Conservation (phyloP, 2,113 vertebrate species). For the Hemiprocne comata region DNA sequence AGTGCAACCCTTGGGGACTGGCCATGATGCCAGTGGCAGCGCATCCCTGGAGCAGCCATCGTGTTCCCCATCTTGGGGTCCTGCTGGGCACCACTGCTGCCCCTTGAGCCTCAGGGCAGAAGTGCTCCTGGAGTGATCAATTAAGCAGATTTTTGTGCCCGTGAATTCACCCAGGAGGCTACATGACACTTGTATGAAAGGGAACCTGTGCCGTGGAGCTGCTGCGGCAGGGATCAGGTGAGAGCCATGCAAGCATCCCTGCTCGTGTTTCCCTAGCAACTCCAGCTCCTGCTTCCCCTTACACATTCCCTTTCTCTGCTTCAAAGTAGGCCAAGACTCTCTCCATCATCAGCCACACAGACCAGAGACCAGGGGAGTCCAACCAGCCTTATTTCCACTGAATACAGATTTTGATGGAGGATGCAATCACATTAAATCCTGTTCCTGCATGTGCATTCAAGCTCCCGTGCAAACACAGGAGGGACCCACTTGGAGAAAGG, state of each 20-base stretch:
- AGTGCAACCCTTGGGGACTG: neutral
- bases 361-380: neutral
- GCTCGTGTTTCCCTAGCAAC: conserved; percentile 64
- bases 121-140: neutral
- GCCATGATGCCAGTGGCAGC: rapidly evolving
- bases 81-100: neutral
- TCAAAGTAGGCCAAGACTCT: conserved; percentile 22
- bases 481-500: neutral
- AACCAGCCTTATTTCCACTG: neutral
- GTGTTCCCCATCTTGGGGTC: neutral
- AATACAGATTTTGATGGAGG: neutral
- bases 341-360: neutral
- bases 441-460: neutral
- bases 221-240: conserved; percentile 34
- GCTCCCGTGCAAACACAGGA: neutral
- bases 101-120: neutral
- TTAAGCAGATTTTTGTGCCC: neutral
- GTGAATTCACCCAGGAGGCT: neutral
- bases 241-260: conserved; percentile 13
- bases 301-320: neutral
- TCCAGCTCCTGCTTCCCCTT: conserved; percentile 41
- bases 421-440: neutral
- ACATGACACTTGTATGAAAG: neutral
- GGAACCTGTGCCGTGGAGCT: rapidly evolving
- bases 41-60: neutral